Conservation (phyloP, 53 echinoderm and acorn worm species). For the Hippasteria phrygiana region DNA sequence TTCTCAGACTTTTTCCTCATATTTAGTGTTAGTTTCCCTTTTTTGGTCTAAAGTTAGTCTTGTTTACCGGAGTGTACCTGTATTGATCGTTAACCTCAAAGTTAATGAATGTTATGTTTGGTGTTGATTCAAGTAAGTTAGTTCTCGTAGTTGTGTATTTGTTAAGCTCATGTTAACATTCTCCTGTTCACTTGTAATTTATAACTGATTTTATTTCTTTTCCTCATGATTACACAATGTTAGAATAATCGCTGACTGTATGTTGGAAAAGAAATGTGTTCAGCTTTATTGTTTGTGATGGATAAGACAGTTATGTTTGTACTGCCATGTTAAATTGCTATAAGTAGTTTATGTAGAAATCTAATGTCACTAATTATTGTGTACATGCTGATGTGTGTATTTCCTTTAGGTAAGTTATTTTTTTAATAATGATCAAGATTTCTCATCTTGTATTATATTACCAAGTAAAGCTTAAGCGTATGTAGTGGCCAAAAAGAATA, state of each 20-base stretch:
- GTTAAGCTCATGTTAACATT: neutral
- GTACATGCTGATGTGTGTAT: conserved; percentile 14
- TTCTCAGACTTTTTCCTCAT: neutral
- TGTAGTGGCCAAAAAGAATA: neutral
- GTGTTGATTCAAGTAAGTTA: conserved; percentile 30
- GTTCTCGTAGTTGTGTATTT: conserved; percentile 6
- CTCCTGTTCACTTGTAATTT: neutral
- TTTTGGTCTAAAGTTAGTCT: conserved; percentile 23
- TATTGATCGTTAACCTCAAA: conserved; percentile 15
- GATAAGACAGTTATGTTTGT: neutral
- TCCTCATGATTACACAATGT: neutral
- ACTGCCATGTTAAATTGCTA: conserved; percentile 42
- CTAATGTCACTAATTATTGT: conserved; percentile 5
- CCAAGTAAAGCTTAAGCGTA: conserved; percentile 35
- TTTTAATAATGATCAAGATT: conserved; percentile 5
- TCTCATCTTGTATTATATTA: conserved; percentile 10
- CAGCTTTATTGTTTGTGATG: neutral
- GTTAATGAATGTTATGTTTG: conserved; percentile 27
- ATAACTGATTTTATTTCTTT: no score
- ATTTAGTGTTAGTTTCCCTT: conserved; percentile 34
- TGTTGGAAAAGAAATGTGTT: neutral
- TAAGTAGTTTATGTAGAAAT: conserved; percentile 23
- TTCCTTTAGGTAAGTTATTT: conserved; percentile 21
- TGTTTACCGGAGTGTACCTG: conserved; percentile 18
- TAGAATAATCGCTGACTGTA: neutral